Evolutionary conservation across 2,888 invertebrate species (phyloP).

Genomic region (Acrobasis consociella): DNA sequence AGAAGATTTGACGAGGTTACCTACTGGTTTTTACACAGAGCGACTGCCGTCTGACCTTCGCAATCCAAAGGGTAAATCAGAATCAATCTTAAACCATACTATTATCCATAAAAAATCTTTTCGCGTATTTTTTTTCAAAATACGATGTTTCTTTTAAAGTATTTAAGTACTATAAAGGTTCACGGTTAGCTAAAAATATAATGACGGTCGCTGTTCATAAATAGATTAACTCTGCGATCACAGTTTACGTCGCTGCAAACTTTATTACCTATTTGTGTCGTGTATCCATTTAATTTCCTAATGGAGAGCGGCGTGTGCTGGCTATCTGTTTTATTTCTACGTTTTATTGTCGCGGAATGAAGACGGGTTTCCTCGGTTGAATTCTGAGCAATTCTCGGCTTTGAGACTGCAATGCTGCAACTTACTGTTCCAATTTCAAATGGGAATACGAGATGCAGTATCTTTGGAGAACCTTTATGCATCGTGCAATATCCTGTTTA

Average conservation of each 20-base stretch:
- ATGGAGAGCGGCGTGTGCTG: conserved; percentile 21
- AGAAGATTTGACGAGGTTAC: no score
- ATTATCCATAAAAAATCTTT: no score
- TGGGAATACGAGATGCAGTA: background rate
- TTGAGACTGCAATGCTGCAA: background rate
- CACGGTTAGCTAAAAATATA: background rate
- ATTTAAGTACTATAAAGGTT: background rate
- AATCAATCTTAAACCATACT: no score
- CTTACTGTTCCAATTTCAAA: background rate
- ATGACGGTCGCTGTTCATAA: conserved; percentile 2
- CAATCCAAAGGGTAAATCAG: no score
- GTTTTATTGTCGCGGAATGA: conserved; percentile 14
- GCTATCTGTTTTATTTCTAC: conserved; percentile 22
- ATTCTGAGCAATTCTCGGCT: conserved; percentile 7
- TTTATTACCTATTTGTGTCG: conserved; percentile 17
- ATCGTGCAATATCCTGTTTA: background rate
- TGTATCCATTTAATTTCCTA: conserved; percentile 23
- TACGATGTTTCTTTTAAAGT: background rate
- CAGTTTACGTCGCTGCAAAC: conserved; percentile 8
- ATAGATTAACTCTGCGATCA: conserved; percentile 2
- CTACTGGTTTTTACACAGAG: no score
- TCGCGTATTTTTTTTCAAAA: no score
- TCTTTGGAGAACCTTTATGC: background rate
- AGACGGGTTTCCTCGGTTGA: conserved; percentile 6
- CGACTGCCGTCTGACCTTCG: no score